Base-by-base conservation (phyloP, 2,797 vertebrate species). In the Graptemys geographica region DNA sequence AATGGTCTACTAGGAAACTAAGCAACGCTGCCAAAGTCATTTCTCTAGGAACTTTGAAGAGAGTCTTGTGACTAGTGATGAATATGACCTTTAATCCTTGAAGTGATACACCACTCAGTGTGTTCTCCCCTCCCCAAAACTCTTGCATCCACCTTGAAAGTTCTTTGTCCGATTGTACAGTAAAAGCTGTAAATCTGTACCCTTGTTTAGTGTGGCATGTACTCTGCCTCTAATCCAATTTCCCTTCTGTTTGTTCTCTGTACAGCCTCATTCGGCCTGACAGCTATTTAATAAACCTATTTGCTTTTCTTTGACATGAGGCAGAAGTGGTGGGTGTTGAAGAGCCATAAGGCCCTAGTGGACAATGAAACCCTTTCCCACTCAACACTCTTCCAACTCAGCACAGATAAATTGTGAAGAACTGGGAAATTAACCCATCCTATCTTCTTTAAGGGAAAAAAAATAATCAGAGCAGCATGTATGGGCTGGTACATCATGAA, bases 201-300 rank as follows among this genome's bases (percentile, higher is more conserved):
- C 97, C 97, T 98, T 97, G 97, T 98, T 98, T 98, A 98, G 98
- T 89, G 96, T 97, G 97, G 97, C 98, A 97, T 98, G 98, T 97
- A 97, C 97, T 98, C 97, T 98, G 87, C 93, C 96, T 97, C 96
- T 98, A 98, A 98, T 98, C 97, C 98, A 98, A 98, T 98, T 98
- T 98, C 96, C 96, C 90, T 95, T 94, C 97, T 95, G 97, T 98
- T 98, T 98, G 97, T 98, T 97, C 98, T 98, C 96, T 96, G 98
- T 96, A 93, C 95, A 97, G 88, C 94, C 98, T 98, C 98, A 98
- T 98, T 98, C 94, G 6, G 95, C 92, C 96, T 98, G 98, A 98
- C 98, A 99, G 98, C 98, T 98, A 98, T 99, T 99, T 98, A 99
- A 99, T 98, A 98, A 98, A 98, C 98, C 97, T 97, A 98, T 98